Evolutionary conservation across 2,113 vertebrate species (phyloP).

Genomic region (Microcebus griseorufus): DNA sequence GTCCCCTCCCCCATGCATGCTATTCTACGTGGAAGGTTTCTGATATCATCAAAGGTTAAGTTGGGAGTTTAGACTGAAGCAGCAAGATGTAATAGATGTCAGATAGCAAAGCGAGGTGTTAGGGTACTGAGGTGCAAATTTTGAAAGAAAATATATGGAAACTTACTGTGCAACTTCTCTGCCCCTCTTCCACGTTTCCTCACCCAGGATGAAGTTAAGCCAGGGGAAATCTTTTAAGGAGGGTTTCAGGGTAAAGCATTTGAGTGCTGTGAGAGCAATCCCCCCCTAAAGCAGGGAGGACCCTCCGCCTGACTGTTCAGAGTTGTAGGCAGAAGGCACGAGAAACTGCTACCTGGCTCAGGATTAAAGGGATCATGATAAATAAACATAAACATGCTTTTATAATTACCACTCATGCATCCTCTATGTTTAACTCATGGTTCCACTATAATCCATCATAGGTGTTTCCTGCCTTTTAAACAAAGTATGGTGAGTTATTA

Average conservation of each 20-base stretch:
- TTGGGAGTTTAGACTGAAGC: conserved; percentile 18
- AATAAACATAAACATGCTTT: background rate
- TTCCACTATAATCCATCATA: background rate
- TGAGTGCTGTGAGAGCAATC: background rate
- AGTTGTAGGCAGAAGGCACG: background rate
- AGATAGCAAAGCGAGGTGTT: background rate
- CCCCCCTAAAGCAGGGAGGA: background rate
- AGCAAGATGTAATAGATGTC: background rate
- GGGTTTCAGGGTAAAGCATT: background rate
- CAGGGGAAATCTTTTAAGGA: background rate
- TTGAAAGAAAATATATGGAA: background rate
- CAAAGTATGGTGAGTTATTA: background rate
- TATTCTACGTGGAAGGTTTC: conserved; percentile 28
- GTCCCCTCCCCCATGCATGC: background rate
- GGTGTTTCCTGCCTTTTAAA: background rate
- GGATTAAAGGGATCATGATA: background rate
- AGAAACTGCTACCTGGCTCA: background rate
- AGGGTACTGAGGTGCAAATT: background rate
- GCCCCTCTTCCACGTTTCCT: background rate
- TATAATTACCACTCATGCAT: background rate
- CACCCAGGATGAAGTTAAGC: background rate
- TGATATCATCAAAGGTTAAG: conserved; percentile 10
- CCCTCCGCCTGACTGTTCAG: background rate
- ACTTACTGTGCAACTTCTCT: background rate
- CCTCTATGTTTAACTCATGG: background rate